A percentile compares a stretch with the other conserved stretches of the same genome.
Evolutionary conservation across 2,888 invertebrate species (phyloP).

Genomic region (Leptothorax acervorum): DNA sequence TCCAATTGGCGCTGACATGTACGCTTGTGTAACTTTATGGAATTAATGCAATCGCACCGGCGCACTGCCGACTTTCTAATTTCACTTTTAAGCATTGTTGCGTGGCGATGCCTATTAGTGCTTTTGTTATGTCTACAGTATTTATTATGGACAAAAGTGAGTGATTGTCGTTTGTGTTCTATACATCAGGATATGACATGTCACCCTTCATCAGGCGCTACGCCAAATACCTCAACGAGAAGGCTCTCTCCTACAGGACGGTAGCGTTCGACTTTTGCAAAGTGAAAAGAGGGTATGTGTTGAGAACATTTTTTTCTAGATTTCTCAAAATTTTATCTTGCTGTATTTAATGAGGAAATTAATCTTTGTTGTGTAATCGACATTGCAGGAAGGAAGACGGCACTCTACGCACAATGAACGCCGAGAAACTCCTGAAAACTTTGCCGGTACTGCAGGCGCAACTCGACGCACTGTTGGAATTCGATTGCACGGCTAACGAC

Average conservation of each 20-base stretch:
- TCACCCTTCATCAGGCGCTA: conserved; percentile 99
- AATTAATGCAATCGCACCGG: conserved; percentile 47
- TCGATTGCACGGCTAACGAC: conserved; percentile 98
- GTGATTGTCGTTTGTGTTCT: conserved; percentile 38
- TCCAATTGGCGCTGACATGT: conserved; percentile 4
- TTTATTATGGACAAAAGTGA: conserved; percentile 18
- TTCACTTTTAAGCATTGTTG: conserved; percentile 55
- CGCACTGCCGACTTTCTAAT: conserved; percentile 47
- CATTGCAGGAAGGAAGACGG: conserved; percentile 97
- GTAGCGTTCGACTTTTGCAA: conserved; percentile 99
- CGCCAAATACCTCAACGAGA: conserved; percentile 99
- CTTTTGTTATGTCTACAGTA: not conserved
- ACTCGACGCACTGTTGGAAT: conserved; percentile 97
- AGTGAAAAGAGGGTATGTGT: conserved; percentile 97
- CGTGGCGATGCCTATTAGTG: conserved; percentile 27
- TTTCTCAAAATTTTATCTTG: not conserved
- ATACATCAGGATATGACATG: conserved; percentile 96
- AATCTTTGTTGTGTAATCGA: not conserved
- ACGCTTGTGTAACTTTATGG: conserved; percentile 48
- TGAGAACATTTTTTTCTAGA: not conserved
- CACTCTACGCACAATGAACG: conserved; percentile 97
- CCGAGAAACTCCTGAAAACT: conserved; percentile 98
- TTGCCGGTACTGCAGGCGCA: conserved; percentile 98
- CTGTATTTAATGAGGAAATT: not conserved
- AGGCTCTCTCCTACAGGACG: conserved; percentile 98